phyloP scores from a whole-genome alignment of 2,113 vertebrate species.

The Diadophis punctatus region DNA sequence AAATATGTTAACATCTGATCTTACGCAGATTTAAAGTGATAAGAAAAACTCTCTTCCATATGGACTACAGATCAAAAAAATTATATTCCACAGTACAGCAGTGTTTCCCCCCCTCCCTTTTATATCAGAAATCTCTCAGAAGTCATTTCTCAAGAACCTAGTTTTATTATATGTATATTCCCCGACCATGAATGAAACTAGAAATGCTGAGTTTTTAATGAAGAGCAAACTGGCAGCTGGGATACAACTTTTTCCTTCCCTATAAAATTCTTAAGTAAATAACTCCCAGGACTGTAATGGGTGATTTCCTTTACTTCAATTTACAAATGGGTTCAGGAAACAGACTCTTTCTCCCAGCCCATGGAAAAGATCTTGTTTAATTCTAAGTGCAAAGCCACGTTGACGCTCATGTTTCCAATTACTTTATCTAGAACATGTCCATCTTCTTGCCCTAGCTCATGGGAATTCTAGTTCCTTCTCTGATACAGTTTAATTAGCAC shows the following conservation, averaged over 20 bases:
- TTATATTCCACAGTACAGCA: neutral
- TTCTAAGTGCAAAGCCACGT: neutral
- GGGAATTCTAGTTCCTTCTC: neutral
- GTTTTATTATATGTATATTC: neutral
- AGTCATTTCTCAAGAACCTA: constrained; percentile 7
- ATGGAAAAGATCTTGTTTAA: neutral
- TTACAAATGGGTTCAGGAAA: neutral
- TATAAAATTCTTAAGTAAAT: neutral
- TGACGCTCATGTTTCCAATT: neutral
- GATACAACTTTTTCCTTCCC: neutral
- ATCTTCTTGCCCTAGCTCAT: neutral
- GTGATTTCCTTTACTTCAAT: neutral
- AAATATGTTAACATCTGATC: constrained; percentile 35
- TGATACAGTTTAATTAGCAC: neutral
- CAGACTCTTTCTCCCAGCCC: too few species aligned
- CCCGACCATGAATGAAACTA: neutral
- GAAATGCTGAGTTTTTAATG: neutral
- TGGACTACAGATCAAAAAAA: constrained; percentile 4
- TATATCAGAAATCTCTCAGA: neutral
- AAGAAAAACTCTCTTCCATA: neutral
- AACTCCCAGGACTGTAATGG: neutral
- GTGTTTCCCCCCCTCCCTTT: neutral
- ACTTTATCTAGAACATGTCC: neutral
- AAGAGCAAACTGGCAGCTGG: neutral
- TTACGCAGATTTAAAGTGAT: constrained; percentile 15